These are phyloP conservation scores for Poecilia picta DNA, from an alignment of 2,797 vertebrate species.

Conservation along the genomic window DNA sequence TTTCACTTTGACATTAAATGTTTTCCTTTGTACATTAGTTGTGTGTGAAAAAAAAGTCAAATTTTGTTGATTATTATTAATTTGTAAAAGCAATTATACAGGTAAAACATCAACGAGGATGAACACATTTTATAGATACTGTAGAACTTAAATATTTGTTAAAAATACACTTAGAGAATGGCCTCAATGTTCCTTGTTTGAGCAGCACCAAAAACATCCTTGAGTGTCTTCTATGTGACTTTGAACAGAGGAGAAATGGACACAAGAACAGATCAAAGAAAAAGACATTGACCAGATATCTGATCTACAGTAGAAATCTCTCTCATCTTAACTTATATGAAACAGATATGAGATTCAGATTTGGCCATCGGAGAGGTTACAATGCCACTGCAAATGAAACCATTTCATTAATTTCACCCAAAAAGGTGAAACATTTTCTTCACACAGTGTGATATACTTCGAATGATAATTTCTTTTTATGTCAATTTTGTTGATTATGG, in stretches of 20 bases:
- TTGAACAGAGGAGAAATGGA: not conserved
- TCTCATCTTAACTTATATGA: not conserved
- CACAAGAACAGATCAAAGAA: not conserved
- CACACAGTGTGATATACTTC: not conserved
- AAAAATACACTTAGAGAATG: not conserved
- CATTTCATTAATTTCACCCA: not conserved
- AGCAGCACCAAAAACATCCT: not conserved
- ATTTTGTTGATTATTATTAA: too few species aligned
- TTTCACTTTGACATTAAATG: not conserved
- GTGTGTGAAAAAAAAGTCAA: too few species aligned
- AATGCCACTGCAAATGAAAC: not conserved
- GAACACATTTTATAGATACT: too few species aligned
- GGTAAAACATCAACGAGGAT: too few species aligned
- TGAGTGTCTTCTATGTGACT: not conserved
- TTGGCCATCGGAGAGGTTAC: not conserved
- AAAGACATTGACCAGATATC: not conserved
- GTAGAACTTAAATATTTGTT: too few species aligned
- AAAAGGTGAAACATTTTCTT: not conserved
- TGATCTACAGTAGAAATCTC: not conserved
- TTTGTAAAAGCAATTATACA: too few species aligned
- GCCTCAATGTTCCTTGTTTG: not conserved
- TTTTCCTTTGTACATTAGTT: too few species aligned
- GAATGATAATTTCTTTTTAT: not conserved
- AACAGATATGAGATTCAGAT: not conserved
- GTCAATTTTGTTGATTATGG: not conserved